Base-by-base conservation (phyloP, 2,888 invertebrate genomes). In the Acleris sparsana region DNA sequence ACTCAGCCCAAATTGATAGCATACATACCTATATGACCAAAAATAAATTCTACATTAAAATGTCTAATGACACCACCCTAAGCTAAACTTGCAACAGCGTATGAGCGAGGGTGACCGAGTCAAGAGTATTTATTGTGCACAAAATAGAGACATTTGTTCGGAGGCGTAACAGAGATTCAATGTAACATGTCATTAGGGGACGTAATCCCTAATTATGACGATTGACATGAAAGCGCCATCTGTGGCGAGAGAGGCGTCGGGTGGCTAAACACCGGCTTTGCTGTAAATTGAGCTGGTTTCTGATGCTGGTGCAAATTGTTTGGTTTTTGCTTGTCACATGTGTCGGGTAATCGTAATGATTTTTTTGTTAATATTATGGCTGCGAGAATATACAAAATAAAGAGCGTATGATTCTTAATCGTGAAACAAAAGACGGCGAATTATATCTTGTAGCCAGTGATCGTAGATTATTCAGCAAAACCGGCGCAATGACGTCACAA, bases 171-270 rank as follows among this genome's bases (percentile, higher is more conserved):
- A 80, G 79, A 85, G 85, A 87, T 88, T 89, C 89, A 88, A 88
- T 88, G 87, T 88, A 89, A 88, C 89, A 81, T 88, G 88, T 89
- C 89, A 89, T 92, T 89, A 91, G 87, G 86, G 89, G 86, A 72
- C 79, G 80, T 89, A 90, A 92, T 90, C 90, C 86, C 90, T 92
- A 92, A 92, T 92, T 91, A 92, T 89, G 91, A 89, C 91, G 87
- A 92, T 92, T 92, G 92, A 89, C 90, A 92, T 90, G 82, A 90
- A 90, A 87, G 88, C 89, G 77, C 88, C 91, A 92, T 92, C 92
- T 92, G 92, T 88, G 88, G 88, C 84, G 79, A 70, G 39, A 73
- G 82, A 88, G 86, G 92, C 91, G 91, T 92, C 91, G 87, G 87
- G 80, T 92, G 87, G 81, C 69, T 73, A 72, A 75, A 76, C 76